Conservation (phyloP, 1,140 invertebrate species). For the Formica selysi region DNA sequence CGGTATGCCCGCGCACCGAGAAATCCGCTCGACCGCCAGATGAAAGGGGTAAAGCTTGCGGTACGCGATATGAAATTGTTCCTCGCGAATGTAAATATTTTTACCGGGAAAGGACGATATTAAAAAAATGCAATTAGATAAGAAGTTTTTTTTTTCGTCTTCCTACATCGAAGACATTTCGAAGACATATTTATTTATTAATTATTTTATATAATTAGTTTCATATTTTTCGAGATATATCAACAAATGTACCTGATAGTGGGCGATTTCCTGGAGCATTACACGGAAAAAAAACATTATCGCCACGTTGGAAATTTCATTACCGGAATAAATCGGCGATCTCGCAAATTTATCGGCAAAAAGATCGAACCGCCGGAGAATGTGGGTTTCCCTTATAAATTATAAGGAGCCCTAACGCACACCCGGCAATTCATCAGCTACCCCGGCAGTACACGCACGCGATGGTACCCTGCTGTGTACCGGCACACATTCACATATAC, state of each 20-base stretch:
- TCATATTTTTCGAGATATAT: background rate
- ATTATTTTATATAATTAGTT: background rate
- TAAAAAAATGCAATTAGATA: background rate
- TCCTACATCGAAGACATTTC: background rate
- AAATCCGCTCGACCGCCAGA: slow-evolving; percentile 34
- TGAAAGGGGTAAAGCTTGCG: background rate
- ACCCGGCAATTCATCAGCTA: slow-evolving; percentile 46
- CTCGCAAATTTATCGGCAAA: background rate
- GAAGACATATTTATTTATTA: too few species aligned
- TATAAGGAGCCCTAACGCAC: slow-evolving; percentile 19
- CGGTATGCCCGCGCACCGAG: slow-evolving; percentile 58
- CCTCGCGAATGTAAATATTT: background rate
- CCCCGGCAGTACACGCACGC: slow-evolving; percentile 17
- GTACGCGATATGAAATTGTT: background rate
- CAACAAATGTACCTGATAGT: background rate
- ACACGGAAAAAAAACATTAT: background rate
- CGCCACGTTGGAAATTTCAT: background rate
- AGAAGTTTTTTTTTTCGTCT: background rate
- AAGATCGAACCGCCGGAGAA: background rate
- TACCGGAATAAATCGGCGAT: slow-evolving; percentile 3
- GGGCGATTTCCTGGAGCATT: background rate
- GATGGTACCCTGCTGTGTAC: slow-evolving; percentile 31
- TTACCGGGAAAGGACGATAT: background rate
- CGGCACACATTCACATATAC: too few species aligned
- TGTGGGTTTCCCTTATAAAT: slow-evolving; percentile 35